Base-by-base conservation (phyloP, 1,140 invertebrate species). In the Bombus pascuorum region DNA sequence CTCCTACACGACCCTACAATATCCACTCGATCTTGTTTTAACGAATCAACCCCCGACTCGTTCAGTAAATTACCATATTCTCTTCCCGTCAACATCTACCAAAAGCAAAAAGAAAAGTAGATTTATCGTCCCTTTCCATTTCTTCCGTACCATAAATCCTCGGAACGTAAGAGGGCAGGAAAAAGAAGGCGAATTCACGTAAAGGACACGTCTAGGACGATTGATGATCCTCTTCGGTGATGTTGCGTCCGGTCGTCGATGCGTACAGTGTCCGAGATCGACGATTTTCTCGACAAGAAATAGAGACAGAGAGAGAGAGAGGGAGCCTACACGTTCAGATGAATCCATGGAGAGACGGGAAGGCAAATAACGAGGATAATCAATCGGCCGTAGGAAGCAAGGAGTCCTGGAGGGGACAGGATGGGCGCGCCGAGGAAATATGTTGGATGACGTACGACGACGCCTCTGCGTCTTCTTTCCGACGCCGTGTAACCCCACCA, bases 361-460 rank as follows among this genome's bases (percentile, higher is more conserved):
- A 47, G n/a, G 71, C 18, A 65, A 83, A 80, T 85, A 87, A 87
- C 82, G 73, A 86, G 77, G 77, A 91, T 90, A 91, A 91, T 91
- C 87, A 90, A 87, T 91, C 81, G 85, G 42, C 47, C 90, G 87
- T 91, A 87, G 87, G 90, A 91, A 74, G 89, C 70, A 5, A 53
- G 62, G 32, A 34, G 59, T 87, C 83, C 72, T 86, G 87, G 77
- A 73, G 71, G 72, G 81, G 84, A 89, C 90, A 91, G 87, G 90
- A 91, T 91, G 90, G 90, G 90, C 86, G 90, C 80, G 90, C 78
- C 90, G 68, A 13, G 87, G 72, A 89, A 91, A 89, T 91, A 89
- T 87, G 81, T 80, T 34, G 76, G 34, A 86, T 88, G 86, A 90
- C 80, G 80, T 86, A 81, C 57, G 71, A 47, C 59, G 57, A 89